Percentiles rank a stretch among this genome's conserved stretches.
phyloP scores from a whole-genome alignment of 2,888 invertebrate species.

The Cinara cedri region DNA sequence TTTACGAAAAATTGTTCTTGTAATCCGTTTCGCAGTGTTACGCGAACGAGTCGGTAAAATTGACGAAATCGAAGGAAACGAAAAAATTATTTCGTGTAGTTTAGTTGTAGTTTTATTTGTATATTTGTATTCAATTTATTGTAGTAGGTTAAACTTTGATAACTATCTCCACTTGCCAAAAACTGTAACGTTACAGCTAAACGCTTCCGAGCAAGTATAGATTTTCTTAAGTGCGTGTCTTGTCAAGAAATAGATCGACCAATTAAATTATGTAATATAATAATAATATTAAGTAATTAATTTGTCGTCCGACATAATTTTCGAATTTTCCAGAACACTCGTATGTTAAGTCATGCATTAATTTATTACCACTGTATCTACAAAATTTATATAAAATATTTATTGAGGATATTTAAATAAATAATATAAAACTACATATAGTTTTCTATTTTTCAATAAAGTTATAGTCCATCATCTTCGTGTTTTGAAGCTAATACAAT shows the following conservation, averaged over 20 bases:
- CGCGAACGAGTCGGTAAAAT: no score
- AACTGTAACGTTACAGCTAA: conserved; percentile 28
- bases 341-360: background rate
- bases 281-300: no score
- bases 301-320: background rate
- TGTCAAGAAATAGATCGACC: background rate
- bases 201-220: conserved; percentile 19
- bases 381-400: background rate
- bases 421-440: background rate
- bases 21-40: no score
- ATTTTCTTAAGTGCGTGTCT: background rate
- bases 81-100: no score
- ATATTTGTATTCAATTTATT: no score
- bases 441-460: background rate
- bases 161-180: conserved; percentile 48
- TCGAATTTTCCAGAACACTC: background rate
- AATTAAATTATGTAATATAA: background rate
- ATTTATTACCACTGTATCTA: conserved; percentile 9
- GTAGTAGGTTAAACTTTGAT: conserved; percentile 17
- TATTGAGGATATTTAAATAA: background rate
- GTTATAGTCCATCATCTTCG: background rate
- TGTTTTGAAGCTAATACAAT: conserved; percentile 22
- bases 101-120: no score
- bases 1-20: no score
- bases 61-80: no score